phyloP scores from a whole-genome alignment of 2,797 vertebrate species.

The Cheracebus regulus region DNA sequence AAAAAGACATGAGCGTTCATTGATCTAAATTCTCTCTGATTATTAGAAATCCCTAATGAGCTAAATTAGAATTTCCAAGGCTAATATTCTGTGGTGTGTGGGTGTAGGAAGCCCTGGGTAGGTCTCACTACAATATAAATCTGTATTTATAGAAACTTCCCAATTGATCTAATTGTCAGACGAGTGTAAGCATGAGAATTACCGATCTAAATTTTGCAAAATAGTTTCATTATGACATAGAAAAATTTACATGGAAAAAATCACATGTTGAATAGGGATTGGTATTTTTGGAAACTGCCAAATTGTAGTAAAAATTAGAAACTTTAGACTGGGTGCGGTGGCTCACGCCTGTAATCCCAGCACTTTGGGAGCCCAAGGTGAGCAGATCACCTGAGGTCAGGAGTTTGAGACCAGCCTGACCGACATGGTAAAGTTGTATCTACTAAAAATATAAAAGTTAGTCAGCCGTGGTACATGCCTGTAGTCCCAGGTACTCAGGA shows the following conservation, averaged over 20 bases:
- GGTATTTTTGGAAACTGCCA: constrained; percentile 14
- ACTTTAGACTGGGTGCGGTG: neutral
- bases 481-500: neutral
- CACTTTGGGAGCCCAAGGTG: neutral
- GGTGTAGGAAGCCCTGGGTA: neutral
- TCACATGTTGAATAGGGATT: neutral
- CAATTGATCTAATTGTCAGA: neutral
- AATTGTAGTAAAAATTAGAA: constrained; percentile 32
- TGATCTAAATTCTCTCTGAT: neutral
- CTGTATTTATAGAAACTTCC: neutral
- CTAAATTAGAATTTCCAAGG: constrained; percentile 1
- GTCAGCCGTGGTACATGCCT: neutral
- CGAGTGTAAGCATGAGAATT: neutral
- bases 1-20: neutral
- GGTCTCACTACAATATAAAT: neutral
- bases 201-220: neutral
- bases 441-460: neutral
- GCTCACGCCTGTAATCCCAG: neutral
- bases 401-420: neutral
- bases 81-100: neutral
- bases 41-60: neutral
- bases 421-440: neutral
- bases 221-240: neutral
- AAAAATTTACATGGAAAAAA: neutral
- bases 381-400: neutral